Evolutionary conservation across 2,113 vertebrate species (phyloP), one percentile per base, ranked within the genome.

Genomic region (Eleginops maclovinus): DNA sequence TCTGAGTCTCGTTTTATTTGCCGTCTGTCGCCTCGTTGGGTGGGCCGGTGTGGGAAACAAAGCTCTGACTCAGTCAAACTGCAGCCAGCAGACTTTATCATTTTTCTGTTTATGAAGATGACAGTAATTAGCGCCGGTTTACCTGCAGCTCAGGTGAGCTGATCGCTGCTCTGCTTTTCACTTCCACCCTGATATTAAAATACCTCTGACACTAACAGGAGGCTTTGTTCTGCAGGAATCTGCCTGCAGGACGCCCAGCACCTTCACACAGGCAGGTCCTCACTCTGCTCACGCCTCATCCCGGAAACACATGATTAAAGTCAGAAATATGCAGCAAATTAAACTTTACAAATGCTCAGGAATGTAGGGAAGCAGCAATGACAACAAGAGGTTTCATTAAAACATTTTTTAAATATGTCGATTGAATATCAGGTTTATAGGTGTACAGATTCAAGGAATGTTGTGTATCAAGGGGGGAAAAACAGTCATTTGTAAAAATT

Each of bases 101-200:
- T 65, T 49, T n/a, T 62, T 3, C 19, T 67, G 56, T 81, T 65
- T 16, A 9, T 54, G 40, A 21, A 13, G 71, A 62, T 63, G 71
- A 84, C 75, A 43, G 74, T 75, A 58, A 72, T 88, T 73, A 73
- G 59, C 19, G 54, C 36, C n/a, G 47, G 26, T 61, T 78, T 53
- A 81, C 74, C 86, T 85, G 77, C 40, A 58, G 77, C 77, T 78
- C 72, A 83, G 76, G 72, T 78, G 65, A 67, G 21, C 54, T 14
- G 51, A 4, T 36, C 50, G 19, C 44, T 62, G 31, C 50, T 58
- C 46, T 16, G 5, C 4, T 4, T 16, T 53, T 61, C 41, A 40
- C 63, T 43, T 47, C 9, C n/a, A 56, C 55, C 41, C 21, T 51
- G 5, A 53, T 3, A 74, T 64, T 63, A 61, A 54, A 13, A 43